Evolutionary conservation across 2,888 invertebrate species (phyloP).

Genomic region (Cheilosia vulpina): DNA sequence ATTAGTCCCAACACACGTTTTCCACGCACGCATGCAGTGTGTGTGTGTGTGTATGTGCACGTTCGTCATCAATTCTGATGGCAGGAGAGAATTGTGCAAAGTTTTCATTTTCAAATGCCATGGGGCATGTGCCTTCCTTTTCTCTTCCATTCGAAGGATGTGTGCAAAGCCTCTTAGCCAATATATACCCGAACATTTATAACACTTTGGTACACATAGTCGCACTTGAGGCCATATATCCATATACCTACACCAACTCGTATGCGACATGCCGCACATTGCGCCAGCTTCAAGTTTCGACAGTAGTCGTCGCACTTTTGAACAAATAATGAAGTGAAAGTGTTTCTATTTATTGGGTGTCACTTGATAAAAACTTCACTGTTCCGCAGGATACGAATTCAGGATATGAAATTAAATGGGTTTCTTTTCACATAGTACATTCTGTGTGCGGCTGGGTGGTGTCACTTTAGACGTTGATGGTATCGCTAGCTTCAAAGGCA

Average conservation of each 20-base stretch:
- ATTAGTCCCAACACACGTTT: conserved; percentile 51
- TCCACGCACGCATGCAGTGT: conserved; percentile 52
- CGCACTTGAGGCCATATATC: not conserved
- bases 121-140: conserved; percentile 25
- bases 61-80: conserved; percentile 9
- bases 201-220: conserved; percentile 42
- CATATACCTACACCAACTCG: not conserved
- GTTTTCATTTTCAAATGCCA: conserved; percentile 41
- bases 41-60: no score
- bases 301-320: conserved; percentile 48
- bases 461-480: conserved; percentile 19
- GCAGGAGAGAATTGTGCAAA: conserved; percentile 38
- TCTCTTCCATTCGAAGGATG: conserved; percentile 15
- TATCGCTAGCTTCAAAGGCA: not conserved
- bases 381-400: conserved; percentile 56
- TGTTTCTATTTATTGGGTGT: conserved; percentile 63
- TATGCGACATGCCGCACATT: no score
- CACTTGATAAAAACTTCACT: conserved; percentile 56
- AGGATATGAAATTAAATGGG: conserved; percentile 58
- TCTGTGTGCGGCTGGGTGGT: not conserved
- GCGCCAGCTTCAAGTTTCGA: conserved; percentile 4
- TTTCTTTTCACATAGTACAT: not conserved
- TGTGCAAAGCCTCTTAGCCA: conserved; percentile 55
- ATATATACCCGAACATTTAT: not conserved
- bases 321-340: conserved; percentile 65